phyloP scores from a whole-genome alignment of 1,140 invertebrate genomes.

The Lasaia peninsularis region DNA sequence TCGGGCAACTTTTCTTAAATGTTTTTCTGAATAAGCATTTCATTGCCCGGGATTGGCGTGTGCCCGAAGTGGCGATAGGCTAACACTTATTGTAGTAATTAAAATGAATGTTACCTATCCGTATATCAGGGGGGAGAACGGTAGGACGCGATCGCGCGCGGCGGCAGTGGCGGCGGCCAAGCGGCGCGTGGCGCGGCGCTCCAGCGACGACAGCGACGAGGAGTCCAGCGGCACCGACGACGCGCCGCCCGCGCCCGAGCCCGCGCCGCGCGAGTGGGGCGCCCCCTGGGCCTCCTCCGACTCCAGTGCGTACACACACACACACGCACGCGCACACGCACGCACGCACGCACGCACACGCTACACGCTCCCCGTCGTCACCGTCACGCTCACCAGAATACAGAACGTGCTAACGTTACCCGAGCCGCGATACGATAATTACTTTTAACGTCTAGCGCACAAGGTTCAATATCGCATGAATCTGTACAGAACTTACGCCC shows the following conservation, averaged over 20 bases:
- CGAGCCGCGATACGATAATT: no score
- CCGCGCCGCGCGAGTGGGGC: constrained; percentile 70
- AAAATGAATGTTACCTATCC: no score
- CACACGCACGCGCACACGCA: background rate
- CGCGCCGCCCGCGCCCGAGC: constrained; percentile 57
- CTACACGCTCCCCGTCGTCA: background rate
- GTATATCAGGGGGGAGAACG: constrained; percentile 58
- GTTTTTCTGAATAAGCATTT: no score
- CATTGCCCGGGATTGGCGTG: no score
- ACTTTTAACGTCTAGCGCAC: no score
- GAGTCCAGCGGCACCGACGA: constrained; percentile 66
- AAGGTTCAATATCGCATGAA: no score
- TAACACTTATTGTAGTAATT: no score
- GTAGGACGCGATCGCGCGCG: constrained; percentile 53
- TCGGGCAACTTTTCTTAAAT: no score
- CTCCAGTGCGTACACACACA: constrained; percentile 44
- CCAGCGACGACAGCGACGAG: constrained; percentile 63
- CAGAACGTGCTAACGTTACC: no score
- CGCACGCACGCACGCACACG: background rate
- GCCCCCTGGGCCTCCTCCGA: constrained; percentile 72
- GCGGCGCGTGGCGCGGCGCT: constrained; percentile 54
- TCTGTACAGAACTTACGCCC: no score
- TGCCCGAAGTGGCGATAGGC: no score
- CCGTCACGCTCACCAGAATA: no score
- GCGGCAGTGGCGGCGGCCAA: constrained; percentile 44